Base-by-base conservation (phyloP, 2,888 invertebrate genomes). In the Clitarchus hookeri region DNA sequence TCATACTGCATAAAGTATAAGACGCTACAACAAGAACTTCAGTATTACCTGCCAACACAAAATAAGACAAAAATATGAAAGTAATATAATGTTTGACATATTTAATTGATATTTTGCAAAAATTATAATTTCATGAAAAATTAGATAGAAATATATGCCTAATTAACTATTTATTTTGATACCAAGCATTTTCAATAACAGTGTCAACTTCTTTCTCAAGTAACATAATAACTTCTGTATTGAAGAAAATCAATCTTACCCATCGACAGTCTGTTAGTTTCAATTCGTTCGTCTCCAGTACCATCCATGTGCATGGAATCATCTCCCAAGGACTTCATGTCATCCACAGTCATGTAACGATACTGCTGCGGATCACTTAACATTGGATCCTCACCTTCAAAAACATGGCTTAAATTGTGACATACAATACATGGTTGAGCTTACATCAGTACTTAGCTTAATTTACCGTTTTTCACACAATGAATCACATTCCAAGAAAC, bases 301-400 rank as follows among this genome's bases (percentile, higher is more conserved):
- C 98, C 98, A 92, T 98, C 98, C 89, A 98, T 97, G 26, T 97
- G 97, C 88, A 98, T 92, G 19, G 98, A 98, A 92, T 98, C 98
- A 91, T 98, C 98, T 87, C 97, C 98, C 88, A 98, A 93, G 13
- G 97, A 97, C 93, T 98, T 98, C 97, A 98, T 98, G 91, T 98
- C 98, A 91, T 98, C 98, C 88, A 97, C 97, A 87, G 98, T 98
- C 92, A 98, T 93, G 92, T 98, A 98, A 88, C 97, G 95, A 92
- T 98, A 98, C 1, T 94, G 93, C 89, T 94, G 94, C 89, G 94
- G 94, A 92, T 98, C 98, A 90, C 97, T 97, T 89, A 97, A 93
- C 92, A 97, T 96, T 86, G 97, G 96, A 91, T 98, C 98, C 93
- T 98, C 98, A 91, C 97, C 98, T 98, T 65, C 65, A 65, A 65